These are phyloP conservation scores for Lymantria dispar DNA, from an alignment of 2,888 invertebrate genomes.

Conservation along the genomic window DNA sequence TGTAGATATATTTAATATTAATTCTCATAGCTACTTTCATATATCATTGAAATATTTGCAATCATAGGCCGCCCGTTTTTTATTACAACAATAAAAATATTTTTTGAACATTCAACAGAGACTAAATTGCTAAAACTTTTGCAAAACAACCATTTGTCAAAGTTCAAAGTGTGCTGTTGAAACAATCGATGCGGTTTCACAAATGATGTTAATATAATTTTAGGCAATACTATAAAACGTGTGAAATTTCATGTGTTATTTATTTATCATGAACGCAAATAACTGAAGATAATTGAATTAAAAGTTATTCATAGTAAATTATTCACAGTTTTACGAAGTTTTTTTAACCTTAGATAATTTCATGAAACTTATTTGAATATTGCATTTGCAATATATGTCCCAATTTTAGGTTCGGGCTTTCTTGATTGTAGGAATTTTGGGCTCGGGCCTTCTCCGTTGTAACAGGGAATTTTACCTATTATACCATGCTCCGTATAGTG, in stretches of 20 bases:
- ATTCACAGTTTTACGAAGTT: no score
- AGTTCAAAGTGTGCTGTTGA: conserved; percentile 1
- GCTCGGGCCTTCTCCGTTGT: no score
- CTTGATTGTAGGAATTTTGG: no score
- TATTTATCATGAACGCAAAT: neutral
- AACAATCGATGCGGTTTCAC: conserved; percentile 1
- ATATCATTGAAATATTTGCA: neutral
- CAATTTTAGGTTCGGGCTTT: no score
- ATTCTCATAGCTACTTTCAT: no score
- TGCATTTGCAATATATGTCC: no score
- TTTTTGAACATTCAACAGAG: neutral
- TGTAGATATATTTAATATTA: no score
- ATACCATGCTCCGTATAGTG: no score
- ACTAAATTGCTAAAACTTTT: neutral
- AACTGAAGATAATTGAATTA: neutral
- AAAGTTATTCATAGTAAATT: no score
- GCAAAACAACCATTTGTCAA: neutral
- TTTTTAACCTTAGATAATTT: no score
- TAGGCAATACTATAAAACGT: neutral
- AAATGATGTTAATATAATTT: conserved; percentile 1
- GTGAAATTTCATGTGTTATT: neutral
- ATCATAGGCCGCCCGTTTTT: neutral
- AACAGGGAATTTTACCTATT: no score
- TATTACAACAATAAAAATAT: neutral
- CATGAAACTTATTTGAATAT: no score